Evolutionary conservation across 2,888 invertebrate genomes (phyloP), one percentile per base, ranked within the genome.

Genomic region (Callosobruchus maculatus): DNA sequence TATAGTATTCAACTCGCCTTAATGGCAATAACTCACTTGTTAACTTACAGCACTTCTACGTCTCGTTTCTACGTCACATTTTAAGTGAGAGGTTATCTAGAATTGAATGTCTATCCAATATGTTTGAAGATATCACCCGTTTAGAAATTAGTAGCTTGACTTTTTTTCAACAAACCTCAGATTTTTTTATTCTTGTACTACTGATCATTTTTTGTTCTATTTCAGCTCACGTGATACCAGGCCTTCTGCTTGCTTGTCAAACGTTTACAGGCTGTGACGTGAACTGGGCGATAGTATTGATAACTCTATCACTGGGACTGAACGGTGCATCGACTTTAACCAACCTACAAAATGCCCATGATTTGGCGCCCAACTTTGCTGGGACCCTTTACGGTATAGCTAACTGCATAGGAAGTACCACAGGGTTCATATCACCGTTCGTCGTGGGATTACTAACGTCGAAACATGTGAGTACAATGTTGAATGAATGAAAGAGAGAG

Each of bases 301-400:
- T 93, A 81, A 91, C 92, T 0, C 87, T 92, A 78, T 92, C 93
- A 0, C 88, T 93, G 85, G 93, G 93, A 0, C 90, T 92, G 20
- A 87, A 87, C 73, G 87, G 87, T 0, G 85, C 87, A 9, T 84
- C 86, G 1, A 85, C 86, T 9, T 78, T 87, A 13, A 87, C 87
- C 0, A 87, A 87, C 78, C 77, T 87, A 22, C 84, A 85, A 75
- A 87, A 87, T 79, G 86, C 91, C 71, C 91, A 94, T 88, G 94
- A 94, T 85, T 85, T 94, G 74, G 91, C 94, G 0, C 94, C 94
- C 0, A 93, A 91, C 81, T 94, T 90, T 82, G 93, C 93, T 0
- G 94, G 93, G 68, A 91, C 93, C 20, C 84, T 94, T 13, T 92
- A 93, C 78, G 94, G 94, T 5, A 91, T 94, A 0, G 93, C 93